Conservation (phyloP, 1,140 invertebrate genomes). For the Hesperophylax magnus region DNA sequence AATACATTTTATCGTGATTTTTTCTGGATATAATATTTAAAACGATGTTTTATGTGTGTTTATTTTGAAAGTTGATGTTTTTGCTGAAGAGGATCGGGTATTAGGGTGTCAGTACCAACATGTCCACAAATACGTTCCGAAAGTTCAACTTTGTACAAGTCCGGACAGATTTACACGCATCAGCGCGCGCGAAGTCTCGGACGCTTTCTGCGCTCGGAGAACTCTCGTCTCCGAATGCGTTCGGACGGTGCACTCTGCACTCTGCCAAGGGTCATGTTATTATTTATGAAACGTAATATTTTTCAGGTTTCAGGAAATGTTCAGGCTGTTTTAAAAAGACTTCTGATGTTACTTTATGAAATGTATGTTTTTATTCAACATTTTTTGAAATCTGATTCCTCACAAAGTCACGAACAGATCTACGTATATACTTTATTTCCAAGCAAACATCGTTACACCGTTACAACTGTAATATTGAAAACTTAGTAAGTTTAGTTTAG, state of each 20-base stretch:
- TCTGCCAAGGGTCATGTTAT: neutral
- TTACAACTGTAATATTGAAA: no score
- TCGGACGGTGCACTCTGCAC: slow-evolving; percentile 25
- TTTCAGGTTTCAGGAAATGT: no score
- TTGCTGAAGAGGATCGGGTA: neutral
- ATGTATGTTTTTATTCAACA: no score
- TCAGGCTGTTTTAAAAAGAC: no score
- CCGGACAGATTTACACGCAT: slow-evolving; percentile 55
- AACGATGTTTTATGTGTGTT: neutral
- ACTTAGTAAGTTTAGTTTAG: no score
- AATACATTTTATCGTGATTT: no score
- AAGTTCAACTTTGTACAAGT: slow-evolving; percentile 57
- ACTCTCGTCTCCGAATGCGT: slow-evolving; percentile 12
- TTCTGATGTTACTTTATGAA: no score
- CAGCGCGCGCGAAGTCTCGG: slow-evolving; percentile 39
- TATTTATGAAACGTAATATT: neutral
- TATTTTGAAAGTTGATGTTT: neutral
- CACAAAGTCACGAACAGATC: no score
- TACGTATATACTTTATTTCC: no score
- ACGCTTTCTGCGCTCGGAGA: neutral
- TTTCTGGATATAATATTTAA: no score
- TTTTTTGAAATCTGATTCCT: no score
- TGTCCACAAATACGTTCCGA: slow-evolving; percentile 55
- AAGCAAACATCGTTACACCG: no score
- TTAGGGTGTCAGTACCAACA: slow-evolving; percentile 44